Percentiles rank a stretch among this genome's conserved stretches.
Conservation (phyloP, 2,113 vertebrate genomes). For the Balaenoptera acutorostrata region DNA sequence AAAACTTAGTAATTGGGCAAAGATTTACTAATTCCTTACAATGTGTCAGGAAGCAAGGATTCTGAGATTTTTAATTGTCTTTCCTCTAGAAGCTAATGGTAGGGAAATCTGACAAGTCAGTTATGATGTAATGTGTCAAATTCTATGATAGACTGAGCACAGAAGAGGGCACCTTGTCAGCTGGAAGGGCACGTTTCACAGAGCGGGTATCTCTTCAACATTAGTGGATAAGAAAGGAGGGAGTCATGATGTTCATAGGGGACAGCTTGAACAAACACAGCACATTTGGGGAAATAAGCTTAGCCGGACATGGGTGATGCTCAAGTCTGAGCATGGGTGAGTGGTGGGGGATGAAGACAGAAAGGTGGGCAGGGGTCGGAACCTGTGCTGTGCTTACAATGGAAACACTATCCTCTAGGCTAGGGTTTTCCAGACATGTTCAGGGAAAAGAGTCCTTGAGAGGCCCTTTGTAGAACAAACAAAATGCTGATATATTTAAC, state of each 20-base stretch:
- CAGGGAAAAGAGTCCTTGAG: slow-evolving; percentile 30
- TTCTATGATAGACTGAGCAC: neutral
- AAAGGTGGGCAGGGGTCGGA: neutral
- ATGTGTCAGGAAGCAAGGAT: neutral
- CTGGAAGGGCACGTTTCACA: neutral
- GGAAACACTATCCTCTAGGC: neutral
- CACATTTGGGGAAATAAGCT: neutral
- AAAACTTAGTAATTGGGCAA: neutral
- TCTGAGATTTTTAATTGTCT: neutral
- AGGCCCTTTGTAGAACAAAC: slow-evolving; percentile 42
- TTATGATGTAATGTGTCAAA: neutral
- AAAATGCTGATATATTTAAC: slow-evolving; percentile 51
- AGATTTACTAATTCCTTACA: neutral
- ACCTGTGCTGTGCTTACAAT: neutral
- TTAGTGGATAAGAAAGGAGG: neutral
- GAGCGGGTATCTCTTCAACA: neutral
- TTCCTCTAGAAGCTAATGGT: neutral
- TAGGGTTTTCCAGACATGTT: slow-evolving; percentile 41
- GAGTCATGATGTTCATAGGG: neutral
- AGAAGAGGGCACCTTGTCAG: neutral
- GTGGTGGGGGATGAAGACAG: neutral
- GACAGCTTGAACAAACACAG: neutral
- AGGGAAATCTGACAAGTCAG: slow-evolving; percentile 1
- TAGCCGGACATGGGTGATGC: neutral
- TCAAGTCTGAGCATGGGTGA: neutral